Base-by-base conservation (phyloP, 2,797 vertebrate genomes). In the Strix occidentalis region DNA sequence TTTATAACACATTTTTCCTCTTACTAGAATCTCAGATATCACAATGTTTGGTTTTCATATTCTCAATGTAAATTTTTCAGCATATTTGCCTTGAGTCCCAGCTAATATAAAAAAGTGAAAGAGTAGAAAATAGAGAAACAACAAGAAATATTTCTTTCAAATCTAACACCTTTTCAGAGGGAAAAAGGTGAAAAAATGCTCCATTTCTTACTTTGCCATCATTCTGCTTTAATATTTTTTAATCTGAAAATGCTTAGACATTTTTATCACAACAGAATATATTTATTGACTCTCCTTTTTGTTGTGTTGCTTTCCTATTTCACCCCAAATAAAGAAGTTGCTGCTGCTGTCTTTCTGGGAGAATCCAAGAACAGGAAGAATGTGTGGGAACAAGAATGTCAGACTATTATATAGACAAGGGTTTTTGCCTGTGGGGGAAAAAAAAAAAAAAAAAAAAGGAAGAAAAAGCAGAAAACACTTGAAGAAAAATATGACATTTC, bases 351-450 rank as follows among this genome's bases (percentile, higher is more conserved):
- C 85, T 93, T 91, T 89, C 82, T 87, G 64, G 61, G 46, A 89
- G 58, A 90, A 94, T 29, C 24, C 84, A 92, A 35, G 13, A 93
- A 43, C 21, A 29, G 48, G 58, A 91, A 79, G 84, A 90, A 71
- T 85, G 56, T 93, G 84, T 68, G 71, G 89, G 61, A 95, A 93
- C 76, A 85, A 25, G 78, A 91, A 83, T 80, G 72, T 94, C 94
- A 95, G 64, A 24, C 51, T 87, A 82, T 85, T 92, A 84, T 58
- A 80, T 60, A 93, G 91, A 89, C 51, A 74, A 91, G 75, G 18
- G 24, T 74, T 84, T 95, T 50, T 68, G 66, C 91, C 81, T 76
- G 46, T 77, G 74, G 81, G 31, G 1, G 18, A 21, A 57, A 45
- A 56, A 54, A 5, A 17, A 16, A 21, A 58, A 7, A 18, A 35